These are phyloP conservation scores for Rambutsinella grinnellia DNA, from an alignment of 2,888 invertebrate genomes.

Conservation along the genomic window DNA sequence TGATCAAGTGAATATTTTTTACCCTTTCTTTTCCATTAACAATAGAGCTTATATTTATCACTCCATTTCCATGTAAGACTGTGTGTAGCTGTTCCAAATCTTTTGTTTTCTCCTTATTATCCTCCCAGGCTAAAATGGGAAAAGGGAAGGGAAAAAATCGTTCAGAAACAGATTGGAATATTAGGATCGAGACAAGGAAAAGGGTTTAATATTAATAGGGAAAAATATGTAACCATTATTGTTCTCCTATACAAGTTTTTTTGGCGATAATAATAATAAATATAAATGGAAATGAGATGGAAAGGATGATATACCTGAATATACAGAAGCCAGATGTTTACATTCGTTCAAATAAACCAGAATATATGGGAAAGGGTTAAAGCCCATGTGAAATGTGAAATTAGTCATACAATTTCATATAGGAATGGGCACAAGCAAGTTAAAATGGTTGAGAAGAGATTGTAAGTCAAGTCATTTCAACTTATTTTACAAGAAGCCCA, in stretches of 20 bases:
- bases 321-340: conserved; percentile 32
- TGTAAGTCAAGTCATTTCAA: not conserved
- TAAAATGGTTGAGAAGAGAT: not conserved
- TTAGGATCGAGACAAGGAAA: not conserved
- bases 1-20: not conserved
- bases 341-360: conserved; percentile 30
- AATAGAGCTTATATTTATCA: not conserved
- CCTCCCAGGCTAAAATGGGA: too few relatives aligned
- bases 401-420: not conserved
- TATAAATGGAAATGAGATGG: not conserved
- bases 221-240: too few relatives aligned
- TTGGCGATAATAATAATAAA: not conserved
- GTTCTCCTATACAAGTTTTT: not conserved
- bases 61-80: not conserved
- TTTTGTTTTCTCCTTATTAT: not conserved
- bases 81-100: not conserved
- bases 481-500: too few relatives aligned
- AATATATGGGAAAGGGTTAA: too few relatives aligned
- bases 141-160: not conserved
- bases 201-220: not conserved
- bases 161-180: not conserved
- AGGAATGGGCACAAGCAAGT: not conserved
- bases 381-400: not conserved
- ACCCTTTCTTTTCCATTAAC: not conserved
- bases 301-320: not conserved